Evolutionary conservation across 2,113 vertebrate species (phyloP), one percentile per base, ranked within the genome.

Genomic region (Takifugu flavidus): DNA sequence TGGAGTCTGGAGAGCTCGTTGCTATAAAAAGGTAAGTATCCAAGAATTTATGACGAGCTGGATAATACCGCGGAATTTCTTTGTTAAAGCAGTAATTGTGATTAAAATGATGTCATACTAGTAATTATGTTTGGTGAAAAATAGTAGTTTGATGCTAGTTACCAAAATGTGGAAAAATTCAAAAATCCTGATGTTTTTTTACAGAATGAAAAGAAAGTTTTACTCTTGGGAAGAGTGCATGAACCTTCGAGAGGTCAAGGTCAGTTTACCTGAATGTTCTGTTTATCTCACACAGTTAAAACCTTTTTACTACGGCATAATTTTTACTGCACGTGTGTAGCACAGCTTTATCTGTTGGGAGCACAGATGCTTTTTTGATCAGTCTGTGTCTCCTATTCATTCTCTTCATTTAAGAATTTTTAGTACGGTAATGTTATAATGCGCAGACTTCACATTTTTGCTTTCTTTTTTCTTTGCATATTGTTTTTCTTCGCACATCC

Each of bases 191-290:
- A 20, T 20, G 20, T 39, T 39, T 39, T 39, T 4, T 39, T 78
- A 56, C 27, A 98, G 96, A 88, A 98, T 98, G 96, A 98, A 98
- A 91, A 94, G 94, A 46, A 98, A 98, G 74, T 98, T 98, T 85
- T 98, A 98, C 86, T 98, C 96, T 46, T 98, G 96, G 96, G 96
- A 98, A 68, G 96, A 98, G 87, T 98, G 96, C 74, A 97, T 97
- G 93, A 97, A 98, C 82, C 94, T 98, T 75, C 92, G 95, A 74
- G 96, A 98, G 74, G 93, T 98, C 84, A 98, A 98, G 93, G 96
- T 97, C 90, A 75, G 80, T 45, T 50, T 28, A 39, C 34, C 34
- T 39, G 34, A 39, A 39, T 39, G 55, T 2, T 54, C 57, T 53
- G 5, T 20, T 26, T 13, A 13, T 5, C 15, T 47, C 15, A n/a